Percentiles rank a stretch among this genome's conserved stretches.
Evolutionary conservation across 2,888 invertebrate species (phyloP).

Genomic region (Tipula confusa): DNA sequence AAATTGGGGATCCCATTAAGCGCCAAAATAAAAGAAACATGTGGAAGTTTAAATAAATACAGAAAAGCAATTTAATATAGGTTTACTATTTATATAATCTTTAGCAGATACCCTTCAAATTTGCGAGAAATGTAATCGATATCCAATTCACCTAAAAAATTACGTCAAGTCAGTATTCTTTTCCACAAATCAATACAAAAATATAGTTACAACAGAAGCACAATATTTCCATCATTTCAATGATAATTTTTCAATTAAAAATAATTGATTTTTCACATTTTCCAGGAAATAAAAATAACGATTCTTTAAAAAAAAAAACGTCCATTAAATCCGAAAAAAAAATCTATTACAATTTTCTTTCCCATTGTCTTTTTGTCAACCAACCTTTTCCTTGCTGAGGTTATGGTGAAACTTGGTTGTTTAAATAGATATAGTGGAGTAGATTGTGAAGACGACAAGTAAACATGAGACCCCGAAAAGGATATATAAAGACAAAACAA

Average conservation of each 20-base stretch:
- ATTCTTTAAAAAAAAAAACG: background rate
- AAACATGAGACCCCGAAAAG: constrained; percentile 6
- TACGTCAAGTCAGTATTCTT: no score
- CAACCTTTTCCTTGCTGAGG: background rate
- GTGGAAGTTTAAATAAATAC: no score
- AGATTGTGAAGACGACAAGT: background rate
- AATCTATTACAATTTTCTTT: background rate
- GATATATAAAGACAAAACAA: background rate
- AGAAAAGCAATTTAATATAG: no score
- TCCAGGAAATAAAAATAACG: background rate
- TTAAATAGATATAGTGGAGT: background rate
- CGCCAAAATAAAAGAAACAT: no score
- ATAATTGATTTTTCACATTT: background rate
- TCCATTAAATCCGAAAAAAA: background rate
- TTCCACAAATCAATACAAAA: no score
- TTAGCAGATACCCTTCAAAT: no score
- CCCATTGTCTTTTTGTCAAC: background rate
- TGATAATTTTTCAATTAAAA: constrained; percentile 12
- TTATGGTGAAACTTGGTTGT: background rate
- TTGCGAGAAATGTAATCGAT: no score
- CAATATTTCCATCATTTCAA: background rate
- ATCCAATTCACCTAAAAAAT: no score
- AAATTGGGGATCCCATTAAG: no score
- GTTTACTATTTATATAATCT: no score
- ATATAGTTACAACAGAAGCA: background rate